These are phyloP conservation scores for Leptinotarsa tumamoca DNA, from an alignment of 2,888 invertebrate species.

Conservation along the genomic window DNA sequence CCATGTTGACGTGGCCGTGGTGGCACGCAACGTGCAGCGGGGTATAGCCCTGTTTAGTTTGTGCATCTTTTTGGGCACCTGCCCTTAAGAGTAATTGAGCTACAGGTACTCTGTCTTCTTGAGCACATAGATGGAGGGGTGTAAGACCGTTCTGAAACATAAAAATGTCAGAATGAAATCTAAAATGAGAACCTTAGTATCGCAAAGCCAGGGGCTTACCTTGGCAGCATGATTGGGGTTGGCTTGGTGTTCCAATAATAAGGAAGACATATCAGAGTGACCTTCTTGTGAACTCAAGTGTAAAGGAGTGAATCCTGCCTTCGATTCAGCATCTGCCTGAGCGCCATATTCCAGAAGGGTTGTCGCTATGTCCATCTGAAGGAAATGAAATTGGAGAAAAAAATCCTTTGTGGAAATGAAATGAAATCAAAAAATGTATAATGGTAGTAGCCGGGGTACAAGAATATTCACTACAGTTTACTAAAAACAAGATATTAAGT, in stretches of 20 bases:
- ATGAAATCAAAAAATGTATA: neutral
- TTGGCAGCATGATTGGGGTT: constrained; percentile 88
- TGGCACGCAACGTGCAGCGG: constrained; percentile 97
- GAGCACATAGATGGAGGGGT: constrained; percentile 94
- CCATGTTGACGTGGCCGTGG: constrained; percentile 94
- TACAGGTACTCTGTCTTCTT: constrained; percentile 91
- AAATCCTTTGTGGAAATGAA: neutral
- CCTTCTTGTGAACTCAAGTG: constrained; percentile 96
- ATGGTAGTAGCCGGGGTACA: neutral
- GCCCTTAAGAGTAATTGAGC: constrained; percentile 84
- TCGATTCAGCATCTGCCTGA: constrained; percentile 91
- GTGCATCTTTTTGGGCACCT: constrained; percentile 79
- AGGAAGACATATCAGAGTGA: constrained; percentile 92
- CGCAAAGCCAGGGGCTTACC: constrained; percentile 65
- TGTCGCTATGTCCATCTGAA: constrained; percentile 91
- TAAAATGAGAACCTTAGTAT: too few relatives aligned
- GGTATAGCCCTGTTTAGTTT: constrained; percentile 90
- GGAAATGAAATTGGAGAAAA: constrained; percentile 6
- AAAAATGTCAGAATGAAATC: neutral
- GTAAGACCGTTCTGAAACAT: constrained; percentile 83
- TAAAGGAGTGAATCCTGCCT: constrained; percentile 94
- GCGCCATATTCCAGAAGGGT: constrained; percentile 93
- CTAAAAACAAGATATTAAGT: too few relatives aligned
- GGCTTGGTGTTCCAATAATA: constrained; percentile 91
- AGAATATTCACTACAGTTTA: too few relatives aligned